phyloP scores from a whole-genome alignment of 2,888 invertebrate genomes.

The Zonitis immaculata region DNA sequence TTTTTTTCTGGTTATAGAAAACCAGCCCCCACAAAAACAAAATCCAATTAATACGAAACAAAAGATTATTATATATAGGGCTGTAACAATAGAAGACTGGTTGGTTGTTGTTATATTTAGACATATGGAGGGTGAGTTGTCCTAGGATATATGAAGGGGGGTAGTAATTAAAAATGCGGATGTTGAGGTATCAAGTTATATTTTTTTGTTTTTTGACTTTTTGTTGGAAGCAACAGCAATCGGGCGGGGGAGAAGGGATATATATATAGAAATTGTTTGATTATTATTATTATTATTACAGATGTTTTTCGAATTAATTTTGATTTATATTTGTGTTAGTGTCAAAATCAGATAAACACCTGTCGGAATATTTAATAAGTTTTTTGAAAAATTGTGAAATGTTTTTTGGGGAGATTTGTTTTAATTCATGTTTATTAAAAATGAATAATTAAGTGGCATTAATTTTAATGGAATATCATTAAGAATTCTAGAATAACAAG shows the following conservation, averaged over 20 bases:
- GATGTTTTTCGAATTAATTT: neutral
- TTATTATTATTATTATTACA: neutral
- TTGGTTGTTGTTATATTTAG: neutral
- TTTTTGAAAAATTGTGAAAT: neutral
- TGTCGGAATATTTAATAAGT: neutral
- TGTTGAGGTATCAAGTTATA: neutral
- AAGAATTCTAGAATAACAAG: neutral
- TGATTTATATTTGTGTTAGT: neutral
- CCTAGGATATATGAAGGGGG: neutral
- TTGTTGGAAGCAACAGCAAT: no score
- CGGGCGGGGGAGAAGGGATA: no score
- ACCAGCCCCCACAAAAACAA: neutral
- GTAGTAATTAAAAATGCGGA: neutral
- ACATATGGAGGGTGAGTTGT: neutral
- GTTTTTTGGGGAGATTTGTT: neutral
- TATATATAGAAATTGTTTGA: neutral
- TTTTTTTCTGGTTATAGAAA: neutral
- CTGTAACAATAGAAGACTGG: neutral
- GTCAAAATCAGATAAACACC: conserved; percentile 1
- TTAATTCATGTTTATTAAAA: neutral
- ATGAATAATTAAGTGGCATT: neutral
- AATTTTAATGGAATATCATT: neutral
- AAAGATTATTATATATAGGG: neutral
- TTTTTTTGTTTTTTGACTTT: neutral
- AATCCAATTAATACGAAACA: neutral